Conservation (phyloP, 2,888 invertebrate genomes). For the Pammene fasciana region DNA sequence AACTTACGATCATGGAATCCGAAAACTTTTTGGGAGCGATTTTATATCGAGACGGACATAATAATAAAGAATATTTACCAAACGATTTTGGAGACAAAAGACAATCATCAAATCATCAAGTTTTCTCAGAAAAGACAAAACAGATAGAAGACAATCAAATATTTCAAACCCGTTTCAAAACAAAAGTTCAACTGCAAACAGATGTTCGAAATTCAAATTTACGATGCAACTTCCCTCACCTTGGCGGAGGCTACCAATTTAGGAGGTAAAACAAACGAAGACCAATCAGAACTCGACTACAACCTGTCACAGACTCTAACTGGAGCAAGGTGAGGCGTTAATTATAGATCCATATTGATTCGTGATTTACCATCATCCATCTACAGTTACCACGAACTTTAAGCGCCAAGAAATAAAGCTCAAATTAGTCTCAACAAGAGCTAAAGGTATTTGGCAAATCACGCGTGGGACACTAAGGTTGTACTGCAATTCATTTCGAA, state of each 20-base stretch:
- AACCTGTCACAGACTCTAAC: slow-evolving; percentile 55
- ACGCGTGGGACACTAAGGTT: slow-evolving; percentile 73
- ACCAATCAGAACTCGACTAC: slow-evolving; percentile 15
- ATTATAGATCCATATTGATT: slow-evolving; percentile 65
- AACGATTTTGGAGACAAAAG: too few relatives aligned
- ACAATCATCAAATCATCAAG: too few relatives aligned
- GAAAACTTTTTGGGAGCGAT: too few relatives aligned
- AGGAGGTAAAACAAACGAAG: slow-evolving; percentile 10
- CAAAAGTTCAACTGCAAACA: not conserved
- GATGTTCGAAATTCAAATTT: slow-evolving; percentile 25
- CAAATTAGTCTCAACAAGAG: slow-evolving; percentile 46
- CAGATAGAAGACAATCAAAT: not conserved
- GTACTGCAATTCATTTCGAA: slow-evolving; percentile 66
- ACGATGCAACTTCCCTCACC: slow-evolving; percentile 22
- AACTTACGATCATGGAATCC: not conserved
- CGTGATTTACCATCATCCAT: slow-evolving; percentile 45
- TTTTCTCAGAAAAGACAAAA: not conserved
- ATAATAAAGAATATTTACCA: too few relatives aligned
- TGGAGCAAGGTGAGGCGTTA: slow-evolving; percentile 74
- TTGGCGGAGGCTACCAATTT: slow-evolving; percentile 25
- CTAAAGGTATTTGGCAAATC: slow-evolving; percentile 26
- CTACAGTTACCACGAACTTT: slow-evolving; percentile 44
- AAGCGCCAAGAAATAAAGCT: slow-evolving; percentile 48
- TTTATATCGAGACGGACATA: too few relatives aligned
- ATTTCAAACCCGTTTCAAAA: not conserved